A percentile compares a stretch with the other conserved stretches of the same genome.
Evolutionary conservation across 2,888 invertebrate species (phyloP).

Genomic region (Lepas anatifera): DNA sequence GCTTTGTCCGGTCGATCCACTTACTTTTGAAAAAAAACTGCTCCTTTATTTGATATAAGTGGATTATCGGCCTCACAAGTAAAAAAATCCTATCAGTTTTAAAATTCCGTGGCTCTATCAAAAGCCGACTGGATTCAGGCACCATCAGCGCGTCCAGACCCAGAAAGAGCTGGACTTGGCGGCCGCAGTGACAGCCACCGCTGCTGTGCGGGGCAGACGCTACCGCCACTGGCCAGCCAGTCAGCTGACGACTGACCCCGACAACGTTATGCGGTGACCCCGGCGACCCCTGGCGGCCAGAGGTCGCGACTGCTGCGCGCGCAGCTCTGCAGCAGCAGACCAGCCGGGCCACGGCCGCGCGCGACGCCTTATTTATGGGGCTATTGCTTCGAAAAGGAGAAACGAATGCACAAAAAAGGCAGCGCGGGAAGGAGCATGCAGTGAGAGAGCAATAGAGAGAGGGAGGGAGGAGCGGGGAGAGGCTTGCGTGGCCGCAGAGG

Average conservation of each 20-base stretch:
- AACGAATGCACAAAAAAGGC: slow-evolving; percentile 7
- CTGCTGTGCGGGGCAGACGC: too few relatives aligned
- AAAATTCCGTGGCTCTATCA: too few relatives aligned
- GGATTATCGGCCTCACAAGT: too few relatives aligned
- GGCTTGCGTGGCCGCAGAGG: not conserved
- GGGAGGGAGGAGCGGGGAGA: not conserved
- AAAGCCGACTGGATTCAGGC: too few relatives aligned
- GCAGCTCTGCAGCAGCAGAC: not conserved
- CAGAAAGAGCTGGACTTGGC: too few relatives aligned
- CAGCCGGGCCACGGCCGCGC: not conserved
- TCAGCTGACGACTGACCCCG: not conserved
- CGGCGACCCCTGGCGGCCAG: not conserved
- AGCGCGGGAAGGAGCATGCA: not conserved
- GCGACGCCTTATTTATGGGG: not conserved
- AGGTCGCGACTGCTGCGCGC: not conserved
- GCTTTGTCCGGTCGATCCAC: too few relatives aligned
- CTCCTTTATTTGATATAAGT: too few relatives aligned
- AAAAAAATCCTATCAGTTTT: too few relatives aligned
- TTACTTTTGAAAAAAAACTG: too few relatives aligned
- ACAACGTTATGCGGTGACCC: not conserved
- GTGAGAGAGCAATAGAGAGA: not conserved
- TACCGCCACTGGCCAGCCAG: not conserved
- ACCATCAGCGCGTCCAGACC: too few relatives aligned
- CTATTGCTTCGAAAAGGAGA: slow-evolving; percentile 12
- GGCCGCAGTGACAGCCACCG: too few relatives aligned